Base-by-base conservation (phyloP, 2,797 vertebrate genomes). In the Thripadectes ignobilis region DNA sequence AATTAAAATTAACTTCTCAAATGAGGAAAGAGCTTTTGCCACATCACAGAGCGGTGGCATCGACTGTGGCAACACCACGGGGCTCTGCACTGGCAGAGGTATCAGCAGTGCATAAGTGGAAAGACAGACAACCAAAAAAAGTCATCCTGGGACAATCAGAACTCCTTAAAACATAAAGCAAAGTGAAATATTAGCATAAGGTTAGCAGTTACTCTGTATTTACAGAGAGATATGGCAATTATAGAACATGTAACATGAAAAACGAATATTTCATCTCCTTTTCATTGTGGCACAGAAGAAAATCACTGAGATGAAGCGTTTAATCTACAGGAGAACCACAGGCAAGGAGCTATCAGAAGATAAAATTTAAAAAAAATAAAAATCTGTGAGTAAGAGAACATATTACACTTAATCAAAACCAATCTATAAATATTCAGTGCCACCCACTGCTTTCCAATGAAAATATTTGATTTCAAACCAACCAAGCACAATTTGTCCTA, bases 171-270 rank as follows among this genome's bases (percentile, higher is more conserved):
- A 41, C 3, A 38, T 8, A 14, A 16, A 59, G 2, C 3, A 62
- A 62, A 85, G 61, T 1, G n/a, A 67, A 74, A 69, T 29, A 24
- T 30, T 4, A n/a, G 10, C 6, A 30, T 10, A 10, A 32, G 51
- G 12, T 27, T 1, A 0, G 20, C 8, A 6, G 3, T 26, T 73
- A 14, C 34, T 71, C 7, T 49, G 17, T 26, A 48, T 72, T 68
- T 78, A 58, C 38, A 74, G 26, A 73, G 17, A 45, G 14, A 81
- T 46, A 66, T 1, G 2, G 8, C 7, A 48, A 11, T 59, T 66
- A 34, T 0, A 51, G 18, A 55, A n/a, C 2, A 51, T 0, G 0
- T 17, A 65, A 57, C 2, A 22, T 4, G 13, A 85, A 43, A 0
- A 2, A 30, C 0, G 0, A 36, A 14, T 16, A 32, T 34, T 76